Evolutionary conservation across 1,140 invertebrate species (phyloP), one percentile per base, ranked within the genome.

Genomic region (Heliconius melpomene): DNA sequence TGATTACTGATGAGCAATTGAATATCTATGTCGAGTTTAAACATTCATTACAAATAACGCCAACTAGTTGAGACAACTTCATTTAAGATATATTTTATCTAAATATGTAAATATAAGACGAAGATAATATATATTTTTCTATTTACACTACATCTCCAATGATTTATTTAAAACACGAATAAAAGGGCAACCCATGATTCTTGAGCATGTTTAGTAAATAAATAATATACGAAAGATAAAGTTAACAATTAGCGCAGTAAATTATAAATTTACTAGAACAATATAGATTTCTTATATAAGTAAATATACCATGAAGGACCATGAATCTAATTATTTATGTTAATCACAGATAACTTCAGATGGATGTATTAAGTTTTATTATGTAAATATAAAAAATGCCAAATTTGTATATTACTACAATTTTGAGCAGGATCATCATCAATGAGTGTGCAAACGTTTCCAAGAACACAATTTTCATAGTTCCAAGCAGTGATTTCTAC

Each of bases 1-100:
- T 87, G 83, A 86, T 88, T 88, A 82, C 74, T 80, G 79, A 84
- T 92, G 90, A 92, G 90, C 91, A 92, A 89, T 86, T 85, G 66
- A 71, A 72, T n/a, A 72, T 72, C 36, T 72, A 36, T 38, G 11
- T 72, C 20, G 32, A 72, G 32, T 72, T 72, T 72, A 72, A 72
- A 20, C 71, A 72, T n/a, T n/a, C 36, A 72, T 72, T 72, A 40
- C n/a, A 72, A 38, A 72, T 72, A 72, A 36, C 36, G 36, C 71
- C 71, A 72, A 72, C 71, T 72, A 72, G 32, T 72, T 71, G 70
- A 71, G 70, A 71, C 26, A 71, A 36, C 16, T 36, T 72, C 29
- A 18, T 72, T 36, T 72, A 38, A 20, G 71, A 20, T 38, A 40
- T 72, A 38, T 38, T 72, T 72, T 72, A 72, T n/a, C 71, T 72